Conservation (phyloP, 2,113 vertebrate species). For the Orientallactaga bullata region DNA sequence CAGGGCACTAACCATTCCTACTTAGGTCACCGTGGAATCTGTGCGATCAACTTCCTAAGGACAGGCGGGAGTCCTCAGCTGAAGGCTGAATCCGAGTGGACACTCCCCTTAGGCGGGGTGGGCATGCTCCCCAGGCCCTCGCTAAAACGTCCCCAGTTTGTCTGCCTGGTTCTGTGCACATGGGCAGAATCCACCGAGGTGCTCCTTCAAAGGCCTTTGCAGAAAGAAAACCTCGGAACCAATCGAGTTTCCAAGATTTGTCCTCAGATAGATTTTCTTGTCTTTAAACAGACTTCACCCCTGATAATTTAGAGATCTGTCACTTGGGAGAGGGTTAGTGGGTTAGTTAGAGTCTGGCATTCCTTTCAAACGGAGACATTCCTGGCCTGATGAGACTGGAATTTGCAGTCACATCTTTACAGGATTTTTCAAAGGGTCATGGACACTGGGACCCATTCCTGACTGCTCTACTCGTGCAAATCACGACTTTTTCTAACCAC, state of each 20-base stretch:
- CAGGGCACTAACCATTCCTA: neutral
- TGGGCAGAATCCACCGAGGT: constrained; percentile 37
- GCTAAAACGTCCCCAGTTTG: neutral
- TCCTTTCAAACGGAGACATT: constrained; percentile 63
- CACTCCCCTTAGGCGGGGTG: rapidly evolving
- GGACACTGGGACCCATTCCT: neutral
- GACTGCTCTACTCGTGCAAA: neutral
- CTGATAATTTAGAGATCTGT: constrained; percentile 70
- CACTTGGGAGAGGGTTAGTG: constrained; percentile 60
- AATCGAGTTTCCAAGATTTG: constrained; percentile 76
- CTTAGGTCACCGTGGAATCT: neutral
- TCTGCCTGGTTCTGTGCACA: neutral
- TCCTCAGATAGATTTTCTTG: constrained; percentile 62
- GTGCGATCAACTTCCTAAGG: too few species aligned
- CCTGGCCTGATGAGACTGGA: constrained; percentile 68
- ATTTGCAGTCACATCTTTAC: neutral
- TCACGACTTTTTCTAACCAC: neutral
- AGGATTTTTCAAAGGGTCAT: neutral
- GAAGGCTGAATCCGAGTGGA: neutral
- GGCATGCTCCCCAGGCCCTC: neutral
- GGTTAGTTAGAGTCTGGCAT: constrained; percentile 11
- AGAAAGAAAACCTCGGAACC: constrained; percentile 56
- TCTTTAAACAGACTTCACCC: constrained; percentile 68
- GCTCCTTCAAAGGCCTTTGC: constrained; percentile 69
- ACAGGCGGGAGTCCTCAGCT: neutral